Conservation (phyloP, 2,888 invertebrate species). For the Tortrix viridana region DNA sequence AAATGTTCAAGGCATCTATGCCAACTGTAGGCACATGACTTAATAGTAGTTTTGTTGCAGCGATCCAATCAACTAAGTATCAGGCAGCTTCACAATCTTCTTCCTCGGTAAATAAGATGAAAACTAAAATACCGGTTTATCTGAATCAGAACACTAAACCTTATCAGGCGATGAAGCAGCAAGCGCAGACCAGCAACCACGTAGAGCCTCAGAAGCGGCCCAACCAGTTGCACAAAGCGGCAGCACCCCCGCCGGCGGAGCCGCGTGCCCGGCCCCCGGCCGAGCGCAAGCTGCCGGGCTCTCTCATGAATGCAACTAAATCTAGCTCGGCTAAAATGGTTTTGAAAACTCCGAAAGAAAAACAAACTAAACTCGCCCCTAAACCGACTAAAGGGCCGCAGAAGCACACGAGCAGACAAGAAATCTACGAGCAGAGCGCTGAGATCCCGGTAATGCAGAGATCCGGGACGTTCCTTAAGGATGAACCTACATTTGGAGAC, state of each 20-base stretch:
- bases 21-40: not conserved
- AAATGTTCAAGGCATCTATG: no score
- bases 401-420: slow-evolving; percentile 42
- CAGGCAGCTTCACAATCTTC: slow-evolving; percentile 39
- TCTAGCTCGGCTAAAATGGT: slow-evolving; percentile 85
- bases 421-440: slow-evolving; percentile 36
- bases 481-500: slow-evolving; percentile 86
- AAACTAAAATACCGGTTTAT: slow-evolving; percentile 68
- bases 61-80: slow-evolving; percentile 48
- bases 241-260: no score
- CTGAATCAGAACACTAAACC: slow-evolving; percentile 50
- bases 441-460: slow-evolving; percentile 78
- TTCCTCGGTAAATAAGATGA: slow-evolving; percentile 46
- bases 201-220: slow-evolving; percentile 17
- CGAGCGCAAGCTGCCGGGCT: slow-evolving; percentile 58
- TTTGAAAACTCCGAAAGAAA: slow-evolving; percentile 61
- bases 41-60: slow-evolving; percentile 47
- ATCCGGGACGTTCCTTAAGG: slow-evolving; percentile 90
- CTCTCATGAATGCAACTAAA: slow-evolving; percentile 83
- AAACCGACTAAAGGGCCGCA: slow-evolving; percentile 9
- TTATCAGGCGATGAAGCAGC: slow-evolving; percentile 39
- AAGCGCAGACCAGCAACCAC: slow-evolving; percentile 40
- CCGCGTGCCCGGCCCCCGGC: slow-evolving; percentile 36
- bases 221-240: slow-evolving; percentile 3
- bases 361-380: slow-evolving; percentile 18